phyloP scores from a whole-genome alignment of 2,888 invertebrate species.

The Parnassius orleans region DNA sequence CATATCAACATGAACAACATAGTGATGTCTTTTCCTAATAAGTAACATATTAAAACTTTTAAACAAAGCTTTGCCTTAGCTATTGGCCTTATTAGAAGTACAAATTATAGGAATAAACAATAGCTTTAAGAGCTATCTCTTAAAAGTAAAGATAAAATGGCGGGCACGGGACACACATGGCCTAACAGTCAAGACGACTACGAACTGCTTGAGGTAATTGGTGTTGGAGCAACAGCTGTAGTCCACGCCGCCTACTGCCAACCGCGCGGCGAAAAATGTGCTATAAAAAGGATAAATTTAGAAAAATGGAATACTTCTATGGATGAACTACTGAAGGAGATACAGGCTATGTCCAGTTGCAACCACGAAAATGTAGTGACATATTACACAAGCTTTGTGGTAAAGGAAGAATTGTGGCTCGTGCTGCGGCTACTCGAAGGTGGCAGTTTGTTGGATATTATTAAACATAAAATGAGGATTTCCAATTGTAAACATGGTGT shows the following conservation, averaged over 20 bases:
- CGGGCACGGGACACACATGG: constrained; percentile 83
- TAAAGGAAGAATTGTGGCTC: constrained; percentile 98
- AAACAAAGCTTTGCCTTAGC: constrained; percentile 48
- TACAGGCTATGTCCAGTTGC: constrained; percentile 99
- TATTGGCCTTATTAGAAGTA: constrained; percentile 60
- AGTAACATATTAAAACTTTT: constrained; percentile 30
- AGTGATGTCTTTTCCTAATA: constrained; percentile 40
- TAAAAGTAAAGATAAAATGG: constrained; percentile 45
- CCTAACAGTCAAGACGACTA: constrained; percentile 97
- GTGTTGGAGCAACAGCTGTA: constrained; percentile 98
- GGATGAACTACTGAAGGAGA: constrained; percentile 96
- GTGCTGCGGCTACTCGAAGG: constrained; percentile 98
- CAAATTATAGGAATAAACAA: constrained; percentile 62
- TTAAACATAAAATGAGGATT: constrained; percentile 97
- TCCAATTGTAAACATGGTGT: constrained; percentile 97
- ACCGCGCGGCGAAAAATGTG: constrained; percentile 97
- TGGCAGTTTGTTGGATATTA: constrained; percentile 93
- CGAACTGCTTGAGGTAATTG: constrained; percentile 96
- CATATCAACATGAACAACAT: constrained; percentile 67
- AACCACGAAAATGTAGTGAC: constrained; percentile 99
- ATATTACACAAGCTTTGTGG: constrained; percentile 99
- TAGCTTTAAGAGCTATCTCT: constrained; percentile 30
- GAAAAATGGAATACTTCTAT: constrained; percentile 99
- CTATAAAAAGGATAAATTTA: constrained; percentile 99
- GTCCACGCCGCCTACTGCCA: constrained; percentile 98